Conservation (phyloP, 2,113 vertebrate species). For the Lagopus leucura region DNA sequence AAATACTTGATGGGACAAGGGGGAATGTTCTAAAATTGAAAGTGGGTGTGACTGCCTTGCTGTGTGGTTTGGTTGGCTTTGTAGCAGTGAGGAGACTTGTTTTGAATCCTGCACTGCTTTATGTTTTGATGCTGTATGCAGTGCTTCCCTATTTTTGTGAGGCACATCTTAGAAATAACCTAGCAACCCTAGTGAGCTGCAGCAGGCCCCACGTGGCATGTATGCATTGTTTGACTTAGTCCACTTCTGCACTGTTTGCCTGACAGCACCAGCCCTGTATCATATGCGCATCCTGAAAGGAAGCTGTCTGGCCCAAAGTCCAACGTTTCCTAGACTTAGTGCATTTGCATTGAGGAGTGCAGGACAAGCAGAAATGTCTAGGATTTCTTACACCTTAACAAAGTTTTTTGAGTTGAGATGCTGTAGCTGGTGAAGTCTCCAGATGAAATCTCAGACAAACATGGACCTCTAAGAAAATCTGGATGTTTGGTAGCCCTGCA, state of each 20-base stretch:
- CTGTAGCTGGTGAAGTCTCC: neutral
- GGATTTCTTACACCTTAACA: neutral
- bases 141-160: neutral
- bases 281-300: neutral
- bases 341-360: fast-evolving
- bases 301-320: fast-evolving
- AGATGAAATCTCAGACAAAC: neutral
- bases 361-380: neutral
- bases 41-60: neutral
- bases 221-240: no score
- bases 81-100: neutral
- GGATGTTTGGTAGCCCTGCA: fast-evolving
- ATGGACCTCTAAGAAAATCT: neutral
- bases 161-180: neutral
- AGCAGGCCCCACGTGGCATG: fast-evolving
- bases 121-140: neutral
- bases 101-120: neutral
- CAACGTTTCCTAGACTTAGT: neutral
- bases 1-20: no score
- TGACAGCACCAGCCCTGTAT: neutral
- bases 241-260: neutral
- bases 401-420: neutral
- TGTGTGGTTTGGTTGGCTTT: neutral
- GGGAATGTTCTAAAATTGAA: no score
- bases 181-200: neutral